Percentiles rank a stretch among this genome's conserved stretches.
Conservation (phyloP, 92 coral and sea anemone species). For the Epizoanthus rinbou region DNA sequence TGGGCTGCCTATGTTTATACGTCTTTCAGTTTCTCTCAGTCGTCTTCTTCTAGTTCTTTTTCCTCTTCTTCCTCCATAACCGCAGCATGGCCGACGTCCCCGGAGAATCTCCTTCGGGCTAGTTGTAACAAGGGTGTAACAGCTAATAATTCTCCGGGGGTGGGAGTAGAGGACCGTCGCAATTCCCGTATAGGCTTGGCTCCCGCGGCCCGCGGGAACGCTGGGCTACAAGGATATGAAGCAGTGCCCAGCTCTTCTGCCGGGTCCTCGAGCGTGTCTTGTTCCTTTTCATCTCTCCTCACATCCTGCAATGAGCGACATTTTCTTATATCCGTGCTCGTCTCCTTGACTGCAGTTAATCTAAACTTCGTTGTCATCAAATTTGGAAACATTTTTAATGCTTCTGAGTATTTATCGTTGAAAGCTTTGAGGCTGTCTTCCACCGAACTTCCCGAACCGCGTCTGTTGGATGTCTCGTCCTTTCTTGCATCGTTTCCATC, state of each 20-base stretch:
- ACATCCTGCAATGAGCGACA: slow-evolving; percentile 34
- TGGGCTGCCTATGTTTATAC: too few relatives aligned
- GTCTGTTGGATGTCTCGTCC: not conserved
- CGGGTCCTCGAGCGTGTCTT: not conserved
- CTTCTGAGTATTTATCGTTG: slow-evolving; percentile 27
- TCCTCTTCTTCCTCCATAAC: slow-evolving; percentile 27
- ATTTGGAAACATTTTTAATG: slow-evolving; percentile 30
- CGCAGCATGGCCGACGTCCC: slow-evolving; percentile 23
- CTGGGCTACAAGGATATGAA: slow-evolving; percentile 25
- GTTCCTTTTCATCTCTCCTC: not conserved
- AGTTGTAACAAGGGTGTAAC: slow-evolving; percentile 33
- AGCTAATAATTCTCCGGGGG: slow-evolving; percentile 28
- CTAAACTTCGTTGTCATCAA: slow-evolving; percentile 2
- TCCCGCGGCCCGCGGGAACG: not conserved
- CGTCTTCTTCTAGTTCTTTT: slow-evolving; percentile 1
- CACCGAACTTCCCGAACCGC: not conserved
- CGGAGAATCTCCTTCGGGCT: slow-evolving; percentile 24
- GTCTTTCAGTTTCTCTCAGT: not conserved
- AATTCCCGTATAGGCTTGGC: slow-evolving; percentile 23
- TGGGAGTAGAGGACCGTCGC: slow-evolving; percentile 40
- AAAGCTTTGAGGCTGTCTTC: slow-evolving; percentile 23
- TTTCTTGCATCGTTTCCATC: slow-evolving; percentile 1
- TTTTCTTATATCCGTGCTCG: slow-evolving; percentile 18
- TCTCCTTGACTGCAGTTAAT: not conserved
- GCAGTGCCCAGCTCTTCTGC: not conserved